Evolutionary conservation across 1,140 invertebrate species (phyloP), one percentile per base, ranked within the genome.

Genomic region (Tetramorium simillimum): DNA sequence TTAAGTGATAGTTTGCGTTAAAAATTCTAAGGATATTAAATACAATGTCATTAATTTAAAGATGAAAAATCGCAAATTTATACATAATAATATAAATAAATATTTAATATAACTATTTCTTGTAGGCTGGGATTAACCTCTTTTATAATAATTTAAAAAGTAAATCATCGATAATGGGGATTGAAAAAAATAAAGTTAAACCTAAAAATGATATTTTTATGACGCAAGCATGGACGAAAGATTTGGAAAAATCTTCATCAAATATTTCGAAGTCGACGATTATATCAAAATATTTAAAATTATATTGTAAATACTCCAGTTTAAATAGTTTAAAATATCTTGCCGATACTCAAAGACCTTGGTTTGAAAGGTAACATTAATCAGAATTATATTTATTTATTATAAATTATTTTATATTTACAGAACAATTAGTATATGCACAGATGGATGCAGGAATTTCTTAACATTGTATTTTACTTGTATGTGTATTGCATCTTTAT

Each of bases 281-380:
- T 51, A 51, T 90, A 24, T n/a, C 18, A 28, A 77, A 90, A 81
- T 87, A 91, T 43, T 21, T 89, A 18, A 88, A 86, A 33, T 43
- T 76, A 21, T 92, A 89, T 63, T 87, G 88, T 77, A 21, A 87
- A 18, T 67, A 91, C 63, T 87, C 89, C 16, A 90, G 85, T 56
- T 63, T 90, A 33, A 65, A 43, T 0, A 85, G 85, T n/a, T 63
- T 86, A 9, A 92, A 90, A 43, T 90, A 90, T 21, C 63, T 90
- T 16, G 72, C 21, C 43, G 80, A 90, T 40, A 37, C 80, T 24
- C 43, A 53, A 6, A 78, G 70, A 60, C 86, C 65, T 51, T 87
- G 84, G 84, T 46, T 85, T 28, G 89, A 89, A 33, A 92, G 89
- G 90, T 92, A 91, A 69, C 53, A 3, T 58, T 7, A 21, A 63